phyloP scores from a whole-genome alignment of 2,888 invertebrate species.

The Drosophila mayaguana region DNA sequence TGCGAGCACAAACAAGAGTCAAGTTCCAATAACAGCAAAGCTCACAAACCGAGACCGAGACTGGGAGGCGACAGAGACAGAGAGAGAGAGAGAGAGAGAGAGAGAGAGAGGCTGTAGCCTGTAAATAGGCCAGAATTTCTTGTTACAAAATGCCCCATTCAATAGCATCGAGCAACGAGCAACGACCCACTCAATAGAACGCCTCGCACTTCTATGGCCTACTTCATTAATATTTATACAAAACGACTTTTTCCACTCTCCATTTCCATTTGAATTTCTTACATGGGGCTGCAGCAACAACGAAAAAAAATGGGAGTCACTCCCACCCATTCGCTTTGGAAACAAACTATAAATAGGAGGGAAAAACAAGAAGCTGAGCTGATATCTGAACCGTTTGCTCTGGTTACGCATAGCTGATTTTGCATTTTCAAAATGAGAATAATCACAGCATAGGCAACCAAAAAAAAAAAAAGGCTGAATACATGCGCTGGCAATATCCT shows the following conservation, averaged over 20 bases:
- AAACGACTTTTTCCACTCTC: constrained; percentile 40
- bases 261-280: constrained; percentile 55
- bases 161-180: constrained; percentile 41
- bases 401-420: constrained; percentile 61
- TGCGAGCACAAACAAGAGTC: constrained; percentile 30
- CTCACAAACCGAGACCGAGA: constrained; percentile 20
- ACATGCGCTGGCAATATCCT: not conserved
- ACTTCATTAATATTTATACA: constrained; percentile 80
- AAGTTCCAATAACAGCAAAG: constrained; percentile 53
- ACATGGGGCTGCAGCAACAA: constrained; percentile 23
- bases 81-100: not conserved
- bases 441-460: constrained; percentile 13
- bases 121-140: constrained; percentile 77
- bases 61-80: not conserved
- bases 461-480: not conserved
- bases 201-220: constrained; percentile 70
- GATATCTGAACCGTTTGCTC: constrained; percentile 45
- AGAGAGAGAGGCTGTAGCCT: constrained; percentile 26
- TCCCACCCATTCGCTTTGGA: not conserved
- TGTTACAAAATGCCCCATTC: constrained; percentile 69
- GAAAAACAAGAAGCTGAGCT: constrained; percentile 33
- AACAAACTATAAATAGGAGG: constrained; percentile 55
- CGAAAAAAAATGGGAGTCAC: not conserved
- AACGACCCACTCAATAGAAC: constrained; percentile 44
- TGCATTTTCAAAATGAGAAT: constrained; percentile 42